Evolutionary conservation across 2,797 vertebrate genomes (phyloP).

Genomic region (Microctenopoma lineatum): DNA sequence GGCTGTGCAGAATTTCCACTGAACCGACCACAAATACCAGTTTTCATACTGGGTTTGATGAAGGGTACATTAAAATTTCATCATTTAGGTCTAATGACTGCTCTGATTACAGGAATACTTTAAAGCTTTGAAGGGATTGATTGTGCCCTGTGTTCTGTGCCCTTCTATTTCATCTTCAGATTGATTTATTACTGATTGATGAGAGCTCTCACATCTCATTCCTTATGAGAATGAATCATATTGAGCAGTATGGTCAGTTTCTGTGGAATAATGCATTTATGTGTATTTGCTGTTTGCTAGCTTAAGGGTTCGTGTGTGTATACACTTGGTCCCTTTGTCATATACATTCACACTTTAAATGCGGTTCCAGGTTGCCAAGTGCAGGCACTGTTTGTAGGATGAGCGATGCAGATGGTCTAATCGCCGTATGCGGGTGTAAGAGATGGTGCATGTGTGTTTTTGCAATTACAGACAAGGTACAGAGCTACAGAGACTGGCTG

Average conservation of each 20-base stretch:
- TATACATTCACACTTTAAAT: slow-evolving; percentile 15
- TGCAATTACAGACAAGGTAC: slow-evolving; percentile 23
- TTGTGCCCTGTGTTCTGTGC: slow-evolving; percentile 45
- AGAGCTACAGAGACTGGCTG: slow-evolving; percentile 1
- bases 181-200: slow-evolving; percentile 80
- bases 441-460: slow-evolving; percentile 6
- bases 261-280: slow-evolving; percentile 42
- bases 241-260: slow-evolving; percentile 40
- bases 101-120: slow-evolving; percentile 27
- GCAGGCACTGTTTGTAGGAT: slow-evolving; percentile 30
- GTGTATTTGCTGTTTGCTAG: background rate
- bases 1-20: slow-evolving; percentile 6
- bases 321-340: background rate
- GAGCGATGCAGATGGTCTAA: slow-evolving; percentile 42
- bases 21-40: slow-evolving; percentile 17
- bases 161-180: slow-evolving; percentile 53
- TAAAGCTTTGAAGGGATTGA: slow-evolving; percentile 61
- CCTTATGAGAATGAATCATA: slow-evolving; percentile 56
- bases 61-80: slow-evolving; percentile 37
- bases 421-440: slow-evolving; percentile 21
- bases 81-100: slow-evolving; percentile 31
- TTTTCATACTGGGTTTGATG: slow-evolving; percentile 34
- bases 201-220: slow-evolving; percentile 58
- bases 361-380: slow-evolving; percentile 2
- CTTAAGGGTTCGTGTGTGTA: slow-evolving; percentile 2